Evolutionary conservation across 2,888 invertebrate species (phyloP).

Genomic region (Phorcus lineatus): DNA sequence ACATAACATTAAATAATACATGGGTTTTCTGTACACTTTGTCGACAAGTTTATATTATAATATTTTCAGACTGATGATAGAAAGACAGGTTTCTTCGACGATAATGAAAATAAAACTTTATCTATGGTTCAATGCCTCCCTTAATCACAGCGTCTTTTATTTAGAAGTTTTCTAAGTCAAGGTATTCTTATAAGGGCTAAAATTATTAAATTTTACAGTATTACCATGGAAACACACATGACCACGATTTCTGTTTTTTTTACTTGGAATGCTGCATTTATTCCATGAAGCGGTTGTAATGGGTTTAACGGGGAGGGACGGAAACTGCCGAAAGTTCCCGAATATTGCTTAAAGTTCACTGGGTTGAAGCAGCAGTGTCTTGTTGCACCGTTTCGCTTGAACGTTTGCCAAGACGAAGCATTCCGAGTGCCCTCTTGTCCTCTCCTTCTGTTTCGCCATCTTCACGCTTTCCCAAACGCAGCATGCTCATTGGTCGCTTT

Average conservation of each 20-base stretch:
- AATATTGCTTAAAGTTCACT: neutral
- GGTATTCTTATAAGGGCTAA: too few relatives aligned
- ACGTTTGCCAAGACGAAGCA: conserved; percentile 27
- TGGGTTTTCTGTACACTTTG: neutral
- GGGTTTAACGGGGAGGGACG: conserved; percentile 1
- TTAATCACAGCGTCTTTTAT: too few relatives aligned
- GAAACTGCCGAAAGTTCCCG: conserved; percentile 11
- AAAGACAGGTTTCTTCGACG: too few relatives aligned
- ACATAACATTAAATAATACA: conserved; percentile 5
- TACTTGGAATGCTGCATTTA: neutral
- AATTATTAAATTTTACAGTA: too few relatives aligned
- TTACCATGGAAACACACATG: neutral
- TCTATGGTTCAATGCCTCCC: too few relatives aligned
- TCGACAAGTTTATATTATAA: too few relatives aligned
- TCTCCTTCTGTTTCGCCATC: conserved; percentile 42
- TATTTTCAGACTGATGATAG: too few relatives aligned
- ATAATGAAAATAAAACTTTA: too few relatives aligned
- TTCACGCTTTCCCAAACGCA: conserved; percentile 55
- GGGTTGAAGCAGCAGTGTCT: neutral
- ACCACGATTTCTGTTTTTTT: conserved; percentile 1
- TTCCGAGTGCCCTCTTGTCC: conserved; percentile 40
- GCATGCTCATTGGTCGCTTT: conserved; percentile 64
- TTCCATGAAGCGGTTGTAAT: conserved; percentile 10
- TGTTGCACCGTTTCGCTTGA: neutral
- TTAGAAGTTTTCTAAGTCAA: too few relatives aligned